Evolutionary conservation across 2,113 vertebrate genomes (phyloP), one percentile per base, ranked within the genome.

Genomic region (Neopipo cinnamomea): DNA sequence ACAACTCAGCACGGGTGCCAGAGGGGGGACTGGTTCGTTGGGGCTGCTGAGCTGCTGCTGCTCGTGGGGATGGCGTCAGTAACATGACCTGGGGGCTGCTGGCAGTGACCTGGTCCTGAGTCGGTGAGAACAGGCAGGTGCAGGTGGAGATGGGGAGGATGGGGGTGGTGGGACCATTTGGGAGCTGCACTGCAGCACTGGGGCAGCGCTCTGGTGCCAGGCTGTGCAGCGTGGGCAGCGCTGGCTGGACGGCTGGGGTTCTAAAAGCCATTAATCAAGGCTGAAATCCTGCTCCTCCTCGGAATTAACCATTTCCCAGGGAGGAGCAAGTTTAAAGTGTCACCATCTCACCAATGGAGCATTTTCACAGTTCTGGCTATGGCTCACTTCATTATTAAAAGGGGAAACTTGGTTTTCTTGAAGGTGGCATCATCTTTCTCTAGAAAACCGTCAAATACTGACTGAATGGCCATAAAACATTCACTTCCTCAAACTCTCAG

Each of bases 381-480:
- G 30, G 37, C 59, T 94, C 42, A 20, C 63, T 76, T 87, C 58
- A 20, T 67, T 85, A 59, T 84, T 65, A 74, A 62, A 90, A 85
- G 30, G 21, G 67, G 72, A 74, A 92, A 53, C 33, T 74, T 39
- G 6, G 16, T 71, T 91, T 96, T 89, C 83, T 92, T 8, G 2
- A 91, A 61, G 61, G 42, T 4, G 0, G 88, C 46, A 17, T 94
- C 82, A 71, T 84, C 95, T 93, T 91, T 94, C 90, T 81, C 67
- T 68, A 85, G 67, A 90, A 93, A 96, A 83, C 23, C 25, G 41
- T 59, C 50, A 70, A 63, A 88, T 59, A 55, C 55, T 93, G 78
- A 88, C 67, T 91, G 88, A 91, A 88, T 80, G 59, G 82, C 85
- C 79, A 61, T 90, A 95, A 96, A 88, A 88, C 47, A 68, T 81